A percentile compares a stretch with the other conserved stretches of the same genome.
phyloP scores from a whole-genome alignment of 2,888 invertebrate genomes.

The Orthosia incerta region DNA sequence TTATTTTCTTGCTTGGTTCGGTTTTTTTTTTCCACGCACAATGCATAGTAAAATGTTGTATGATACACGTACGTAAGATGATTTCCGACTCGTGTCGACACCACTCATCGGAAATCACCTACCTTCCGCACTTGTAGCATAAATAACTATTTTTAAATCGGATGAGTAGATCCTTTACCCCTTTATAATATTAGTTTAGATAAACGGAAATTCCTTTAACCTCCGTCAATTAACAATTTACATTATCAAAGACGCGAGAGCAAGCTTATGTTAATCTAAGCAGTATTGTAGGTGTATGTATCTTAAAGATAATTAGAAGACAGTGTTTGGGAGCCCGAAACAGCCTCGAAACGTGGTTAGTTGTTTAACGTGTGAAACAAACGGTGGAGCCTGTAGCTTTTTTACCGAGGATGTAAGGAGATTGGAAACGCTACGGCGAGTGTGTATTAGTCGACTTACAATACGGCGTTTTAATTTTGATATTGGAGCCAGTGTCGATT shows the following conservation, averaged over 20 bases:
- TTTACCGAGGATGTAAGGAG: constrained; percentile 41
- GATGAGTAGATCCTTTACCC: no score
- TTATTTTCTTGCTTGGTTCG: no score
- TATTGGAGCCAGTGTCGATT: neutral
- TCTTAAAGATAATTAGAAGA: constrained; percentile 58
- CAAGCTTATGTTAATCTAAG: constrained; percentile 41
- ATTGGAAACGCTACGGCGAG: constrained; percentile 34
- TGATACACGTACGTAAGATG: no score
- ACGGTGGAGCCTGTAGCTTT: constrained; percentile 62
- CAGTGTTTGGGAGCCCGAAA: constrained; percentile 50
- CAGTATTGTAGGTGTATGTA: constrained; percentile 13
- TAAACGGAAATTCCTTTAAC: neutral
- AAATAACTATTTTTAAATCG: no score
- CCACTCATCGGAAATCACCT: no score
- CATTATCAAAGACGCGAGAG: constrained; percentile 9
- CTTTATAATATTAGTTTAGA: no score
- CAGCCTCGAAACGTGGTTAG: constrained; percentile 64
- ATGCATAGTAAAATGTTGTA: no score
- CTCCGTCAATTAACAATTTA: constrained; percentile 21
- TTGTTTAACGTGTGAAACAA: constrained; percentile 73
- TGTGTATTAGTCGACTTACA: neutral
- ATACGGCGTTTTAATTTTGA: neutral
- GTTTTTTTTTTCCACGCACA: no score
- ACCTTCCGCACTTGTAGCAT: no score
- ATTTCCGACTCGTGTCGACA: no score